Conservation (phyloP, 2,113 vertebrate species). For the Procavia capensis region DNA sequence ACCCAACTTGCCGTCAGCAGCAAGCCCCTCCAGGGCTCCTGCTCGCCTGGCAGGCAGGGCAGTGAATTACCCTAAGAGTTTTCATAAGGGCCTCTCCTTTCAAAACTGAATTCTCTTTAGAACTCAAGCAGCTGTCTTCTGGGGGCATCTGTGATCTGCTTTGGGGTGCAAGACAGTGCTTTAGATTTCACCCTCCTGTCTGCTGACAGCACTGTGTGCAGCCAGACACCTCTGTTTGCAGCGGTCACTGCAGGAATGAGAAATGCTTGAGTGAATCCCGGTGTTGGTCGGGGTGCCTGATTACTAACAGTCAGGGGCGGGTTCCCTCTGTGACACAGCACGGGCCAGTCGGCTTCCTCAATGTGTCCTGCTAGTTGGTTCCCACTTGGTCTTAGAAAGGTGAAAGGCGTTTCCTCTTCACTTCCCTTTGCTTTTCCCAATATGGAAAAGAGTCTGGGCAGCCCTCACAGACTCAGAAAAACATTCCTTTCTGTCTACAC, state of each 20-base stretch:
- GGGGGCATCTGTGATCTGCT: slow-evolving; percentile 32
- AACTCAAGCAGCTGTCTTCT: slow-evolving; percentile 58
- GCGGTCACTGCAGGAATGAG: slow-evolving; percentile 35
- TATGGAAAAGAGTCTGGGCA: slow-evolving; percentile 6
- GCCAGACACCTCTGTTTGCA: slow-evolving; percentile 42
- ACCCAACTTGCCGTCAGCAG: not conserved
- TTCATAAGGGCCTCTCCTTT: slow-evolving; percentile 44
- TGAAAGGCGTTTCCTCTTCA: not conserved
- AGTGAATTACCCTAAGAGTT: not conserved
- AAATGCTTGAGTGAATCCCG: slow-evolving; percentile 46
- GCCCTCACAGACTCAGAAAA: not conserved
- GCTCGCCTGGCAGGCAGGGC: not conserved
- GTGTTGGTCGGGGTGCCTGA: slow-evolving; percentile 34
- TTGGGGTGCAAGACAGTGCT: slow-evolving; percentile 48
- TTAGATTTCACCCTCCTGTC: slow-evolving; percentile 4
- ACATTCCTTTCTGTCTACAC: not conserved
- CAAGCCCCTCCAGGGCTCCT: not conserved
- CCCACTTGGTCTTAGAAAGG: not conserved
- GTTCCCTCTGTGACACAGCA: not conserved
- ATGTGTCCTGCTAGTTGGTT: not conserved
- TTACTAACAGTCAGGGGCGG: slow-evolving; percentile 51
- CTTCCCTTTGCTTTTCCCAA: not conserved
- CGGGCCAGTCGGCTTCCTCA: slow-evolving; percentile 9
- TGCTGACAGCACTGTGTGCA: slow-evolving; percentile 24
- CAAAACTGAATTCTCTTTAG: slow-evolving; percentile 28